Percentiles rank a stretch among this genome's conserved stretches.
These are phyloP conservation scores for Philonicus albiceps DNA, from an alignment of 2,888 invertebrate genomes.

Conservation along the genomic window DNA sequence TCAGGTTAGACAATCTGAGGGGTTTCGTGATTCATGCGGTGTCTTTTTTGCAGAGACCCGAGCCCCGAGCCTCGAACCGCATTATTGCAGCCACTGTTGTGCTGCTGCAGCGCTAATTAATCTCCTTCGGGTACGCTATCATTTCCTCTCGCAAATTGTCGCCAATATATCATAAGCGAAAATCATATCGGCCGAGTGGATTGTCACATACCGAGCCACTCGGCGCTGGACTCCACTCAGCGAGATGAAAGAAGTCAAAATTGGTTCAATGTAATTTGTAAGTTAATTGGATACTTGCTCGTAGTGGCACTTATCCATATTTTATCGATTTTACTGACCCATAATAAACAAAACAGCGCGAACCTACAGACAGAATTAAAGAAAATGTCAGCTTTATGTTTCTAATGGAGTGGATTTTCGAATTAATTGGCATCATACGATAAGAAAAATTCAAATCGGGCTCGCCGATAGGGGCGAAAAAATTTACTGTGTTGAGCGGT, in stretches of 20 bases:
- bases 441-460: neutral
- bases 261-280: constrained; percentile 38
- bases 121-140: constrained; percentile 11
- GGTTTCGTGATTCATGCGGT: neutral
- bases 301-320: constrained; percentile 21
- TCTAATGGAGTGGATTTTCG: constrained; percentile 28
- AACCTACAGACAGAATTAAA: constrained; percentile 4
- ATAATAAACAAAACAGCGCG: constrained; percentile 18
- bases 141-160: constrained; percentile 17
- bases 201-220: constrained; percentile 1
- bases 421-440: constrained; percentile 26
- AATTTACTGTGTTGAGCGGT: neutral
- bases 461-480: neutral
- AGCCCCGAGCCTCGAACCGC: neutral
- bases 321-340: constrained; percentile 34
- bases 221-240: neutral
- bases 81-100: neutral
- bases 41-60: neutral
- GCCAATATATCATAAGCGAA: constrained; percentile 33
- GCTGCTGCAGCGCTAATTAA: neutral
- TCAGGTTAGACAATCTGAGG: neutral
- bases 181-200: neutral
- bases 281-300: constrained; percentile 37
- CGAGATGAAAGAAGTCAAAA: neutral
- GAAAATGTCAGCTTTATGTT: constrained; percentile 28